These are phyloP conservation scores for Lepetodrilus schrolli DNA, from an alignment of 2,888 invertebrate species.

Conservation along the genomic window DNA sequence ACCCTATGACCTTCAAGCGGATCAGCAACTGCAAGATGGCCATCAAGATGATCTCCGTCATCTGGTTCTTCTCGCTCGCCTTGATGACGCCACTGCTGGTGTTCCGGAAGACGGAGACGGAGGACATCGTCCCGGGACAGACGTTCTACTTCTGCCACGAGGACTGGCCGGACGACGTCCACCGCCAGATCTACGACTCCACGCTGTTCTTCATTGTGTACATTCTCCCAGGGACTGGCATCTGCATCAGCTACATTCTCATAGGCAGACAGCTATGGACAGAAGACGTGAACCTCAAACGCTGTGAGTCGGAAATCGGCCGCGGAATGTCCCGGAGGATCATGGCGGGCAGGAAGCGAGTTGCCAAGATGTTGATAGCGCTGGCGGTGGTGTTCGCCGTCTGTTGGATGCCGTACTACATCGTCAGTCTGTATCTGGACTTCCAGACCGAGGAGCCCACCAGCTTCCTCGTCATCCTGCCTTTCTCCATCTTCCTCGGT, in stretches of 20 bases:
- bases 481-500: conserved; percentile 83
- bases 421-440: conserved; percentile 82
- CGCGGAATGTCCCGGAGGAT: conserved; percentile 56
- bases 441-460: conserved; percentile 69
- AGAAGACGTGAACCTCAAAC: conserved; percentile 56
- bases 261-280: conserved; percentile 77
- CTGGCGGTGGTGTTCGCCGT: conserved; percentile 84
- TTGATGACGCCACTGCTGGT: conserved; percentile 83
- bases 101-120: conserved; percentile 72
- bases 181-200: conserved; percentile 80
- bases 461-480: conserved; percentile 76
- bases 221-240: conserved; percentile 81
- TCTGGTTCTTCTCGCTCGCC: conserved; percentile 82
- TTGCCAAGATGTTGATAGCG: conserved; percentile 84
- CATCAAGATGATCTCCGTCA: conserved; percentile 78
- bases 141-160: conserved; percentile 80
- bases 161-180: conserved; percentile 78
- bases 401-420: conserved; percentile 87
- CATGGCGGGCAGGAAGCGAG: conserved; percentile 82
- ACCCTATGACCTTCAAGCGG: conserved; percentile 83
- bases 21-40: conserved; percentile 83
- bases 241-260: conserved; percentile 72
- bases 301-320: conserved; percentile 60
- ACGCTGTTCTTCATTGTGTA: conserved; percentile 85
- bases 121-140: conserved; percentile 51